phyloP scores from a whole-genome alignment of 2,113 vertebrate species.

The Notothenia coriiceps region DNA sequence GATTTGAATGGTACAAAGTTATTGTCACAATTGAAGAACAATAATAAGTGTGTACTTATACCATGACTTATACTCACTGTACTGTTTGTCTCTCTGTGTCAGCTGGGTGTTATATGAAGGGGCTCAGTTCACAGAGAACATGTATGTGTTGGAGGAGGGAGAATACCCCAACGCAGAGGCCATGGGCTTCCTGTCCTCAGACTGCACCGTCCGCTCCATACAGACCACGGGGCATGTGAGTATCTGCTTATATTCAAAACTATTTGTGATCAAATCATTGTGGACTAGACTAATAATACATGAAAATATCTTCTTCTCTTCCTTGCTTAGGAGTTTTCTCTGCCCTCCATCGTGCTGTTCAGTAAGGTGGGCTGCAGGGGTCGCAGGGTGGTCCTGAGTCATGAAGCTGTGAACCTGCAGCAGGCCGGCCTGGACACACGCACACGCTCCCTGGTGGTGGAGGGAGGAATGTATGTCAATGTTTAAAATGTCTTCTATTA shows the following conservation, averaged over 20 bases:
- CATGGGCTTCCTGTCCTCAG: conserved; percentile 87
- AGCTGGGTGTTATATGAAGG: conserved; percentile 93
- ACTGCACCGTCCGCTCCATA: conserved; percentile 87
- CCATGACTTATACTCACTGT: not conserved
- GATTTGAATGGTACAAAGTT: not conserved
- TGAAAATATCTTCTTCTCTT: not conserved
- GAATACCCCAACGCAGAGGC: conserved; percentile 86
- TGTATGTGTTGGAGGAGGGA: conserved; percentile 95
- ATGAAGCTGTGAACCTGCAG: conserved; percentile 85
- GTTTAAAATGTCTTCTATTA: not conserved
- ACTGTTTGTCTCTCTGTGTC: conserved; percentile 47
- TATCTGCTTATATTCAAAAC: conserved; percentile 42
- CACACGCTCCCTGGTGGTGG: conserved; percentile 90
- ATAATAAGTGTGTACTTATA: conserved; percentile 13
- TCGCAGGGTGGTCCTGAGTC: conserved; percentile 85
- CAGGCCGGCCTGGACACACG: conserved; percentile 85
- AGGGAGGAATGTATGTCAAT: conserved; percentile 88
- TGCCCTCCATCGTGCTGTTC: conserved; percentile 90
- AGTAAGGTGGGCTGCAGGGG: conserved; percentile 90
- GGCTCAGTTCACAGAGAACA: conserved; percentile 88
- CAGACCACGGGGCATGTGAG: conserved; percentile 89
- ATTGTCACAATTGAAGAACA: not conserved
- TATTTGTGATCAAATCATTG: not conserved
- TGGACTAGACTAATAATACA: not conserved
- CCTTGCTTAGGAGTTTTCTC: conserved; percentile 89